Evolutionary conservation across 2,797 vertebrate genomes (phyloP).

Genomic region (Lagocephalus sceleratus): DNA sequence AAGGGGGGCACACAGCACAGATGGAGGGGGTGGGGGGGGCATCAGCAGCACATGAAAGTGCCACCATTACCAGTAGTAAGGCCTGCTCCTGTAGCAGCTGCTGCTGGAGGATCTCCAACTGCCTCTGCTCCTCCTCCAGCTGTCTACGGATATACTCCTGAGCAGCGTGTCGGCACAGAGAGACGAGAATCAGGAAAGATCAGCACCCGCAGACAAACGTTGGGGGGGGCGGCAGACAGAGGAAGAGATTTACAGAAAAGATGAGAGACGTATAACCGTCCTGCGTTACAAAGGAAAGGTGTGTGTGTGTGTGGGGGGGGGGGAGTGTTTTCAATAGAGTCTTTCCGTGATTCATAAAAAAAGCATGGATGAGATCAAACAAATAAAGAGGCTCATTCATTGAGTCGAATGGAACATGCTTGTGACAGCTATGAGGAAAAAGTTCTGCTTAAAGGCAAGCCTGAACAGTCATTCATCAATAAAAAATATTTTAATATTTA

Average conservation of each 20-base stretch:
- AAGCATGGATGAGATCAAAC: conserved; percentile 32
- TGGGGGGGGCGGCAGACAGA: conserved; percentile 17
- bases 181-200: conserved; percentile 43
- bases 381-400: conserved; percentile 50
- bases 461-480: no score
- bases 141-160: conserved; percentile 99
- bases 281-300: conserved; percentile 22
- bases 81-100: conserved; percentile 98
- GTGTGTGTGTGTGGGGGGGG: neutral
- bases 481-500: no score
- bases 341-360: conserved; percentile 76
- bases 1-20: conserved; percentile 42
- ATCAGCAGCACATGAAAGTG: conserved; percentile 21
- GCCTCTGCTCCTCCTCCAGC: conserved; percentile 99
- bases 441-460: no score
- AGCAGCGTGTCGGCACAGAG: conserved; percentile 60
- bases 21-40: conserved; percentile 25
- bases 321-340: conserved; percentile 16
- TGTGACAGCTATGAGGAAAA: neutral
- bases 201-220: conserved; percentile 18
- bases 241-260: conserved; percentile 9
- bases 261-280: conserved; percentile 21
- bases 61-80: conserved; percentile 93
- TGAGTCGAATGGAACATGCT: conserved; percentile 8
- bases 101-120: conserved; percentile 99